Conservation (phyloP, 2,113 vertebrate species). For the Cichladusa arquata region DNA sequence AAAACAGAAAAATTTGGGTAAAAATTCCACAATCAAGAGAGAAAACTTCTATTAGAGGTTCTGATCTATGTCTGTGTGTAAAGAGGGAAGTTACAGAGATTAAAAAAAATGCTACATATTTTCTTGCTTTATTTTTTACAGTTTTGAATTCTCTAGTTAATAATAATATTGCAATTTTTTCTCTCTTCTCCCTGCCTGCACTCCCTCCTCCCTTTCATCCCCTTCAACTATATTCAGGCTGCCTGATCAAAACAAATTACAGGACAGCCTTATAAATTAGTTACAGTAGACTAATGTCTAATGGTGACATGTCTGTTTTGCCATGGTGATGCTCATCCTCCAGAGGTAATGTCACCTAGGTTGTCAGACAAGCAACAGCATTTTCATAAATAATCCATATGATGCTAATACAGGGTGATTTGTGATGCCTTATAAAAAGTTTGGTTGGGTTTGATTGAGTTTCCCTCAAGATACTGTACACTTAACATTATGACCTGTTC, state of each 20-base stretch:
- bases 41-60: neutral
- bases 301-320: conserved; percentile 70
- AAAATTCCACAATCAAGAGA: neutral
- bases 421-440: conserved; percentile 64
- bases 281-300: conserved; percentile 71
- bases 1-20: neutral
- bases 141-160: conserved; percentile 32
- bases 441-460: conserved; percentile 53
- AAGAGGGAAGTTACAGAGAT: neutral
- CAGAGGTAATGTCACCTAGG: conserved; percentile 70
- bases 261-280: conserved; percentile 74
- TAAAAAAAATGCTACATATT: neutral
- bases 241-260: conserved; percentile 73
- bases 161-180: conserved; percentile 32
- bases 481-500: conserved; percentile 26
- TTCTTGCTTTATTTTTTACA: neutral
- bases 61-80: neutral
- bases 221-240: conserved; percentile 51
- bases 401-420: conserved; percentile 69
- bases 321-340: conserved; percentile 71
- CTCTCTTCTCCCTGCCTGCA: neutral
- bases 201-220: conserved; percentile 50
- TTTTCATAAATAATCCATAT: conserved; percentile 75
- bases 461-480: conserved; percentile 20
- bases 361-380: conserved; percentile 71